phyloP scores from a whole-genome alignment of 2,797 vertebrate species.

The Geotrypetes seraphini region DNA sequence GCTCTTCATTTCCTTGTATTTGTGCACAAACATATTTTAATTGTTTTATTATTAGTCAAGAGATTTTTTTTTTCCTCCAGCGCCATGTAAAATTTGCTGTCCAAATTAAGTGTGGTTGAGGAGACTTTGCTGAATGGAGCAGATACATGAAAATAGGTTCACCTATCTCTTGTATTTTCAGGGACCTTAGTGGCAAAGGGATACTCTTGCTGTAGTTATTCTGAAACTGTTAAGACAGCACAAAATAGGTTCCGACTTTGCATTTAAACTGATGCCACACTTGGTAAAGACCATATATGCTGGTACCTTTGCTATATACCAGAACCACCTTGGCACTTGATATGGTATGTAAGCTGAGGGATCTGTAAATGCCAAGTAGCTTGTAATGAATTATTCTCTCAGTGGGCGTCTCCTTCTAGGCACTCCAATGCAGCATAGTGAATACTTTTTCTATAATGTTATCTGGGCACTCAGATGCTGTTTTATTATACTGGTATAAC shows the following conservation, averaged over 20 bases:
- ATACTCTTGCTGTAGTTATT: constrained; percentile 41
- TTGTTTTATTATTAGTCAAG: constrained; percentile 47
- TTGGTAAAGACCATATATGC: neutral
- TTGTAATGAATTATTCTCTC: too few relatives aligned
- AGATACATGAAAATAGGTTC: constrained; percentile 27
- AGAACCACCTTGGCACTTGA: fast-evolving
- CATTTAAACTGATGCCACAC: constrained; percentile 6
- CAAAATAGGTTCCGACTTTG: neutral
- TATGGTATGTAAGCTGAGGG: too few relatives aligned
- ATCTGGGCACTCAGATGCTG: too few relatives aligned
- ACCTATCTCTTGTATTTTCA: constrained; percentile 43
- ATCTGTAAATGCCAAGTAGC: too few relatives aligned
- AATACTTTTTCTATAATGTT: too few relatives aligned
- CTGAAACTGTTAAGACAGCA: neutral
- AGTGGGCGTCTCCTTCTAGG: too few relatives aligned
- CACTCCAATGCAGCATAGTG: too few relatives aligned
- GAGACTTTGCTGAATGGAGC: constrained; percentile 27
- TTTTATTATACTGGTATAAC: too few relatives aligned
- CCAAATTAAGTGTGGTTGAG: constrained; percentile 37
- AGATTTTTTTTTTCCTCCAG: constrained; percentile 23
- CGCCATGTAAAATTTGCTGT: constrained; percentile 20
- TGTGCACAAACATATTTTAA: constrained; percentile 43
- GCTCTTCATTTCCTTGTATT: constrained; percentile 39
- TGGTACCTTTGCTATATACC: fast-evolving
- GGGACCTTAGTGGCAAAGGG: constrained; percentile 47